Evolutionary conservation across 2,113 vertebrate species (phyloP).

Genomic region (Elephas maximus): DNA sequence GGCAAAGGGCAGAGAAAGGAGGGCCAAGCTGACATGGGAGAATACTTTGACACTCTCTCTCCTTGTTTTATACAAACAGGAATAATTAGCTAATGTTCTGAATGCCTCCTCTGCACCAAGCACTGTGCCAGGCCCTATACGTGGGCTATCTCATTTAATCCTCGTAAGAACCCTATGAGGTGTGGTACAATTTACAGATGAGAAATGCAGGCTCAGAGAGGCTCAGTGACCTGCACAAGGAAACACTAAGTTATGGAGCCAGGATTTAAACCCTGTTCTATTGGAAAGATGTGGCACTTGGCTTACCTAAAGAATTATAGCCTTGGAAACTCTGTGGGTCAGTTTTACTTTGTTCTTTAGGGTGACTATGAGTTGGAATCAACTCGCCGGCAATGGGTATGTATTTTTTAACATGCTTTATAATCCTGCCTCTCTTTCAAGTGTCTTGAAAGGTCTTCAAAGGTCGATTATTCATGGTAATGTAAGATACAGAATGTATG

Average conservation of each 20-base stretch:
- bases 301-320: not conserved
- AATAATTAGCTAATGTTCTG: not conserved
- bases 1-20: not conserved
- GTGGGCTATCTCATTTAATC: not conserved
- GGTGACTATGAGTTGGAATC: not conserved
- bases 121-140: not conserved
- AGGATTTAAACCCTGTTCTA: not conserved
- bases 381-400: not conserved
- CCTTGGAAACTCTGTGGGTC: not conserved
- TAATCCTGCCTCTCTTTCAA: not conserved
- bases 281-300: not conserved
- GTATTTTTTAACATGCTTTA: not conserved
- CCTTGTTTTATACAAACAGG: not conserved
- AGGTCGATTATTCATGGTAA: not conserved
- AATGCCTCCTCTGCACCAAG: not conserved
- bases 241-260: not conserved
- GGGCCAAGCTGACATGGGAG: not conserved
- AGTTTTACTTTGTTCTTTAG: not conserved
- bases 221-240: not conserved
- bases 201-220: not conserved
- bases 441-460: not conserved
- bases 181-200: not conserved
- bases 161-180: not conserved
- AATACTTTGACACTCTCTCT: not conserved
- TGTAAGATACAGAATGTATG: not conserved